Percentiles rank a stretch among this genome's conserved stretches.
Conservation (phyloP, 2,888 invertebrate genomes). For the Deilephila porcellus region DNA sequence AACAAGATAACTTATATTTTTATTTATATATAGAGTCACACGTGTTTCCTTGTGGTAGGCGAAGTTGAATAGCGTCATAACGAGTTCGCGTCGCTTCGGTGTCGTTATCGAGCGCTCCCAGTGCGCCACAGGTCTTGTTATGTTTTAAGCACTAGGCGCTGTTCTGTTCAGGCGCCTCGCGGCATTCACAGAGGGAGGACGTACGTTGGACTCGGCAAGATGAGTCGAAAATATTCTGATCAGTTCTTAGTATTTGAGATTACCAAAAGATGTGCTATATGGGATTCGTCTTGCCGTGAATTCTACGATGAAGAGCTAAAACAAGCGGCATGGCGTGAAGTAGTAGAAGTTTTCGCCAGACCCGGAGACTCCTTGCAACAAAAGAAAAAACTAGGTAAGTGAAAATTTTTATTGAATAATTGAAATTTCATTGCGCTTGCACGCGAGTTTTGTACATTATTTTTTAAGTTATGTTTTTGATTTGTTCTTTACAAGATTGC, state of each 20-base stretch:
- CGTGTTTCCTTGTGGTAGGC: neutral
- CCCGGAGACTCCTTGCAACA: neutral
- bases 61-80: neutral
- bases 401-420: neutral
- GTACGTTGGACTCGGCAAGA: neutral
- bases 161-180: neutral
- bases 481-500: too few relatives aligned
- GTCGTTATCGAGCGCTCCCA: neutral
- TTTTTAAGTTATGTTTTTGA: too few relatives aligned
- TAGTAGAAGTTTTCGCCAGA: slow-evolving; percentile 1
- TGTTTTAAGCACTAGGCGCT: neutral
- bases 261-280: neutral
- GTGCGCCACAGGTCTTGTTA: neutral
- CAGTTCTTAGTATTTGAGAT: slow-evolving; percentile 3
- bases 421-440: neutral
- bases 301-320: slow-evolving; percentile 6
- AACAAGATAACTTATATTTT: neutral
- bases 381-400: neutral
- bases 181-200: neutral
- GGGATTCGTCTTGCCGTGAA: neutral
- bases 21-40: neutral
- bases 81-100: neutral
- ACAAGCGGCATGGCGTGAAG: slow-evolving; percentile 2
- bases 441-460: too few relatives aligned
- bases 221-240: neutral